Percentiles rank a stretch among this genome's conserved stretches.
phyloP scores from a whole-genome alignment of 2,888 invertebrate genomes.

The Mechanitis messenoides region DNA sequence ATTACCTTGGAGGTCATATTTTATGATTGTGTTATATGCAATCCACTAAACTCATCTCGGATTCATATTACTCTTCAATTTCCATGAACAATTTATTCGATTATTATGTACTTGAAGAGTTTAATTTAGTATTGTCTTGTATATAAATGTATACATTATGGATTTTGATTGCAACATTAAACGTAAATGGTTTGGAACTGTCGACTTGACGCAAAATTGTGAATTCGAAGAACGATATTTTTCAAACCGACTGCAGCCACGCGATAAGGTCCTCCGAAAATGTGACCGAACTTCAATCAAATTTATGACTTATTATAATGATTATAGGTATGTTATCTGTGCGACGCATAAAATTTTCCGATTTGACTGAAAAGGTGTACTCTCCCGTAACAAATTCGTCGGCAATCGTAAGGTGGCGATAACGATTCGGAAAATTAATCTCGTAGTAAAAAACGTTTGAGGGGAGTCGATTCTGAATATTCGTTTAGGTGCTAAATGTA shows the following conservation, averaged over 20 bases:
- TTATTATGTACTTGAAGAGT: too few species aligned
- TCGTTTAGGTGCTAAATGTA: constrained; percentile 19
- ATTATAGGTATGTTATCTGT: constrained; percentile 73
- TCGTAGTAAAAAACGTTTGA: constrained; percentile 55
- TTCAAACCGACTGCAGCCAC: constrained; percentile 71
- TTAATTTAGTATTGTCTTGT: too few species aligned
- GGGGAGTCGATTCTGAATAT: constrained; percentile 20
- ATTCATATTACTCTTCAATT: too few species aligned
- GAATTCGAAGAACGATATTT: constrained; percentile 58
- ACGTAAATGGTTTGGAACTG: constrained; percentile 70
- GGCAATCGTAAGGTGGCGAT: constrained; percentile 73
- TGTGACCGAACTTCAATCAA: constrained; percentile 76
- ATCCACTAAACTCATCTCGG: too few species aligned
- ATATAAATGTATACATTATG: constrained; percentile 62
- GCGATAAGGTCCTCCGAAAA: constrained; percentile 70
- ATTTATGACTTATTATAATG: constrained; percentile 76
- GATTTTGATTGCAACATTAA: constrained; percentile 66
- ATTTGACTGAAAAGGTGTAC: constrained; percentile 74
- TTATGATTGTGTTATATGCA: too few species aligned
- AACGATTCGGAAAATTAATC: constrained; percentile 72
- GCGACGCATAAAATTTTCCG: constrained; percentile 69
- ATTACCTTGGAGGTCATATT: too few species aligned
- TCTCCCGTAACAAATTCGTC: constrained; percentile 72
- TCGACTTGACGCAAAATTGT: constrained; percentile 55
- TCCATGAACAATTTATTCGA: too few species aligned